Evolutionary conservation across 2,113 vertebrate species (phyloP), one percentile per base, ranked within the genome.

Genomic region (Elanoides forficatus): DNA sequence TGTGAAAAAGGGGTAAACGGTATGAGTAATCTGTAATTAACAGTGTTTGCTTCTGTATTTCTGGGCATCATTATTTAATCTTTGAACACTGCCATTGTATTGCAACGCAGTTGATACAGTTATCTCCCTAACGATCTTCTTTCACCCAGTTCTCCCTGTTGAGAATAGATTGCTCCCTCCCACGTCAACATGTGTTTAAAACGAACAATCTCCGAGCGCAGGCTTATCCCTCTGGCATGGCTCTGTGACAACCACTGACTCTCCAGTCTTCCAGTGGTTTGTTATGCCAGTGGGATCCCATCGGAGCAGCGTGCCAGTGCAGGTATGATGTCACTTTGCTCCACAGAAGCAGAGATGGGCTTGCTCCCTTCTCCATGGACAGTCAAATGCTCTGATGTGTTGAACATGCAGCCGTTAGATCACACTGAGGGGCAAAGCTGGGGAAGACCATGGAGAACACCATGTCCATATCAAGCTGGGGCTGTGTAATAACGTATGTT

Each of bases 291-390:
- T 10, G n/a, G 55, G 27, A 9, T 90, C 47, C 34, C 29, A 14
- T 18, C 1, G 1, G 36, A 74, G 60, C 40, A 42, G 29, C 2
- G 0, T 73, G 34, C 29, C 53, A 19, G 36, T 1, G 5, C 30
- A 55, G 13, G 66, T 43, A 36, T 21, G 18, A 14, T 62, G 20
- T 32, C 27, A 38, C 42, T 52, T 58, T 15, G 26, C 38, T 34
- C n/a, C 60, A 40, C n/a, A 70, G 48, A 36, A 87, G 15, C 50
- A 43, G 13, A 27, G n/a, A 12, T 74, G 48, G 23, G 32, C 13
- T 85, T 60, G 15, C 32, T 60, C 17, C 26, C 29, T 80, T 62
- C 50, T 42, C 52, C 20, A 6, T 17, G 23, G 38, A 22, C 32
- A 32, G 3, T 55, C 25, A 43, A 18, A 60, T n/a, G 67, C 27